A percentile compares a stretch with the other conserved stretches of the same genome.
phyloP scores from a whole-genome alignment of 2,113 vertebrate genomes.

The Notarius quadriscutis region DNA sequence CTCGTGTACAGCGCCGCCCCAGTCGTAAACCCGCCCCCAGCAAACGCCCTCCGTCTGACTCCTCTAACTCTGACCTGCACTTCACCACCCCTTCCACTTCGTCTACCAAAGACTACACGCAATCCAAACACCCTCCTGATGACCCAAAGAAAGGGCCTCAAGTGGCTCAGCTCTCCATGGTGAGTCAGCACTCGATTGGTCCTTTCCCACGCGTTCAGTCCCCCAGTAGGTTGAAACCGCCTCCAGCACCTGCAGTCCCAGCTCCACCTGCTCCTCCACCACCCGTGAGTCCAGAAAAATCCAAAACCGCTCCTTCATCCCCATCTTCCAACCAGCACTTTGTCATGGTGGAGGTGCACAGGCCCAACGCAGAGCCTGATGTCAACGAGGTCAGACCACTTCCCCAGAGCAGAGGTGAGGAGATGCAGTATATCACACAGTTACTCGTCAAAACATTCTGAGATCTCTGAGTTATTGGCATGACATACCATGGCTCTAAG shows the following conservation, averaged over 20 bases:
- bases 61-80: conserved; percentile 84
- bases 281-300: conserved; percentile 57
- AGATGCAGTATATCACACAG: background rate
- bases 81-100: conserved; percentile 76
- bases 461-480: background rate
- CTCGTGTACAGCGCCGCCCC: conserved; percentile 61
- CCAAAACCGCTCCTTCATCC: conserved; percentile 59
- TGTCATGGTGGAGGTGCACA: conserved; percentile 94
- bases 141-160: conserved; percentile 68
- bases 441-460: background rate
- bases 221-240: conserved; percentile 70
- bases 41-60: conserved; percentile 79
- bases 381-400: conserved; percentile 92
- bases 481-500: background rate
- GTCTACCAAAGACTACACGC: conserved; percentile 56
- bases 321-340: conserved; percentile 79
- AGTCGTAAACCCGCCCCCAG: conserved; percentile 68
- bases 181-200: conserved; percentile 80
- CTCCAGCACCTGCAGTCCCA: conserved; percentile 39
- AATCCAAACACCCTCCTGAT: conserved; percentile 45
- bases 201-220: conserved; percentile 94
- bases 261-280: conserved; percentile 32
- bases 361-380: conserved; percentile 89
- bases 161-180: conserved; percentile 75
- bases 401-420: conserved; percentile 88